These are phyloP conservation scores for Drosophila infuscata DNA, from an alignment of 2,888 invertebrate genomes.

Conservation along the genomic window DNA sequence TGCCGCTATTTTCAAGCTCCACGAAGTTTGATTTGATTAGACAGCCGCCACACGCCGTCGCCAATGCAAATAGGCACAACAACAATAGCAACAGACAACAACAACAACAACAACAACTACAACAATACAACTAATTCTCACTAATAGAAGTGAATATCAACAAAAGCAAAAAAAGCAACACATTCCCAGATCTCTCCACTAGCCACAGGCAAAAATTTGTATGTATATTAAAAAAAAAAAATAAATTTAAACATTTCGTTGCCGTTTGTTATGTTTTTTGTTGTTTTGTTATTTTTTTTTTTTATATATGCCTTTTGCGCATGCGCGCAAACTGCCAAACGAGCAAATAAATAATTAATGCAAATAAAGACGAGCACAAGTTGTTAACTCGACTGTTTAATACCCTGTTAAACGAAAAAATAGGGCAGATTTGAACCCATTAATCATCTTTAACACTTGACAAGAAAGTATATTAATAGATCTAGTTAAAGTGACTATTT, in stretches of 20 bases:
- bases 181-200: constrained; percentile 27
- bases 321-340: constrained; percentile 80
- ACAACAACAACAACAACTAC: constrained; percentile 17
- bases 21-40: constrained; percentile 68
- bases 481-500: not conserved
- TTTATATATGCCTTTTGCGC: constrained; percentile 72
- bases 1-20: constrained; percentile 73
- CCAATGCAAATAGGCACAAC: constrained; percentile 57
- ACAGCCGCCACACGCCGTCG: constrained; percentile 76
- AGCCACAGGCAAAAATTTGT: constrained; percentile 48
- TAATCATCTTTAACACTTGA: not conserved
- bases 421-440: too few species aligned
- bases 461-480: fast-evolving
- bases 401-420: constrained; percentile 24
- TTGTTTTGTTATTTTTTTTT: constrained; percentile 37
- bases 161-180: constrained; percentile 13
- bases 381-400: constrained; percentile 1
- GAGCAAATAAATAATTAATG: constrained; percentile 80
- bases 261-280: constrained; percentile 32
- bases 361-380: constrained; percentile 62
- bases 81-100: constrained; percentile 16
- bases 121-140: constrained; percentile 67
- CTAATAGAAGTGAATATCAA: constrained; percentile 63
- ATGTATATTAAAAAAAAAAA: constrained; percentile 63
- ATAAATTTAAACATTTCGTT: constrained; percentile 70